Conservation (phyloP, 92 coral and sea anemone species). For the Paramuricea clavata region DNA sequence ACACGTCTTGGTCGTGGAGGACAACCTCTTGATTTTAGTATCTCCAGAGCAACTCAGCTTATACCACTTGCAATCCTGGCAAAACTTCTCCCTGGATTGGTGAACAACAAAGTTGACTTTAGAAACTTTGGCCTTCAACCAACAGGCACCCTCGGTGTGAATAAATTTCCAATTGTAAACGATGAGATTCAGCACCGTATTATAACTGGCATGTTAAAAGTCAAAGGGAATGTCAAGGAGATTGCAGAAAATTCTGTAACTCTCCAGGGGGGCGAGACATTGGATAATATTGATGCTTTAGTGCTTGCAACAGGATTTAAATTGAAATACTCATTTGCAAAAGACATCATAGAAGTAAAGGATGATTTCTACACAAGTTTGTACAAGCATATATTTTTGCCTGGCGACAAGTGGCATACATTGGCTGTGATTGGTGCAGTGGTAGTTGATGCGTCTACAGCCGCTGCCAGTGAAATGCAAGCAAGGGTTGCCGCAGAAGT, state of each 20-base stretch:
- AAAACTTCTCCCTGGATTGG: background rate
- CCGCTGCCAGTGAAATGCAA: conserved; percentile 46
- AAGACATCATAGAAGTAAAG: conserved; percentile 51
- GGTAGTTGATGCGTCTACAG: conserved; percentile 11
- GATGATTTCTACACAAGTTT: conserved; percentile 62
- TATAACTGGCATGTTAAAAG: conserved; percentile 76
- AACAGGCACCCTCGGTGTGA: conserved; percentile 15
- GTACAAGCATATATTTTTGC: conserved; percentile 57
- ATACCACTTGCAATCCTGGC: background rate
- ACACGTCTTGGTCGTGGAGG: conserved; percentile 5
- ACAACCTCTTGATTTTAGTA: conserved; percentile 17
- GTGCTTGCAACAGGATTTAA: conserved; percentile 85
- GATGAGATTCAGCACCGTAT: conserved; percentile 89
- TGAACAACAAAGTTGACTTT: background rate
- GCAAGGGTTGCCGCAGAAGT: conserved; percentile 64
- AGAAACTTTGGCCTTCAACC: conserved; percentile 68
- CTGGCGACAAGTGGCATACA: conserved; percentile 4
- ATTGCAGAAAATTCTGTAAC: conserved; percentile 64
- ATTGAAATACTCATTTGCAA: conserved; percentile 67
- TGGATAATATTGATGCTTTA: conserved; percentile 78
- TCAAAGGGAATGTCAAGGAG: conserved; percentile 68
- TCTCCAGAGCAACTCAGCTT: background rate
- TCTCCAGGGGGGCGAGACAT: conserved; percentile 74
- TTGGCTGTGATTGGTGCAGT: conserved; percentile 57
- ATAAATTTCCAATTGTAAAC: conserved; percentile 57